These are phyloP conservation scores for Clitarchus hookeri DNA, from an alignment of 2,888 invertebrate species.

Conservation along the genomic window DNA sequence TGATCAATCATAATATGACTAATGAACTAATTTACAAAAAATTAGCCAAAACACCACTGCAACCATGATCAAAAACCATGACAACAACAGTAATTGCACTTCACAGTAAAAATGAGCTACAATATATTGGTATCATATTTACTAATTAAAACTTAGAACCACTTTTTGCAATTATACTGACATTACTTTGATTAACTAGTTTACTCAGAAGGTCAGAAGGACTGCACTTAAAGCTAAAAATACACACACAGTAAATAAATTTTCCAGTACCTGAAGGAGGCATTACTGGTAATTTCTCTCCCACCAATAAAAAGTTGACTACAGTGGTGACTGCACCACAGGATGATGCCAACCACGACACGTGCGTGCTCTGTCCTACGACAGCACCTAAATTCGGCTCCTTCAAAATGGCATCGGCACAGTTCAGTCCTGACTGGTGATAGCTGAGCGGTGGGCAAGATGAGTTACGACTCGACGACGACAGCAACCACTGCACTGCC, in stretches of 20 bases:
- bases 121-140: too few relatives aligned
- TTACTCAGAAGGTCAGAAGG: too few relatives aligned
- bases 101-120: too few relatives aligned
- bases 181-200: too few relatives aligned
- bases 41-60: too few relatives aligned
- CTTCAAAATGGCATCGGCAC: slow-evolving; percentile 63
- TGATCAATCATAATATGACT: too few relatives aligned
- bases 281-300: slow-evolving; percentile 52
- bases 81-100: too few relatives aligned
- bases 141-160: too few relatives aligned
- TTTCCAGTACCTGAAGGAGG: slow-evolving; percentile 43
- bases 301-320: slow-evolving; percentile 53
- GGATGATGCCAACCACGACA: slow-evolving; percentile 62
- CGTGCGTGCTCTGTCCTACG: slow-evolving; percentile 55
- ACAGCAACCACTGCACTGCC: slow-evolving; percentile 30
- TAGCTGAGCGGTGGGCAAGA: slow-evolving; percentile 49
- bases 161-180: too few relatives aligned
- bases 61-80: too few relatives aligned
- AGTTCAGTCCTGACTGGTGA: slow-evolving; percentile 59
- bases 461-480: background rate
- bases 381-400: slow-evolving; percentile 55
- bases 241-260: too few relatives aligned
- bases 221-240: background rate
- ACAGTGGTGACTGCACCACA: slow-evolving; percentile 54
- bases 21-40: too few relatives aligned